Conservation (phyloP, 2,797 vertebrate species). For the Sebastes flavidus region DNA sequence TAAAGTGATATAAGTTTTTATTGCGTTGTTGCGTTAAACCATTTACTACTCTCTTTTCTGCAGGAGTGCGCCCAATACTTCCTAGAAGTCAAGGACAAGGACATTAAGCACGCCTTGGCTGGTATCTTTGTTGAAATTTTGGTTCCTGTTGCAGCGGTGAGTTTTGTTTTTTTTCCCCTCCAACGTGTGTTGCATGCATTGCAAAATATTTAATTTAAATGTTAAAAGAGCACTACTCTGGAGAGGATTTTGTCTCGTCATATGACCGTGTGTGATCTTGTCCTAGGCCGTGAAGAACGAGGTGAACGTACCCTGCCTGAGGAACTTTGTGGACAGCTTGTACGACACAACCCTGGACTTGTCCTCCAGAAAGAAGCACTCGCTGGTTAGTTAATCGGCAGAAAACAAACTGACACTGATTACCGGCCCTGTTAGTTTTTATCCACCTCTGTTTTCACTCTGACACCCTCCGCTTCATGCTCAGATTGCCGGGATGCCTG, state of each 20-base stretch:
- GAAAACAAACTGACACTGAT: constrained; percentile 15
- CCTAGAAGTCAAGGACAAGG: constrained; percentile 98
- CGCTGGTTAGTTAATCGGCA: constrained; percentile 86
- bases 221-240: not conserved
- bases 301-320: constrained; percentile 97
- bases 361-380: constrained; percentile 98
- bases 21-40: not conserved
- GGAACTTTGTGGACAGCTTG: constrained; percentile 98
- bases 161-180: constrained; percentile 74
- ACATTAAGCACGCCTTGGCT: constrained; percentile 96
- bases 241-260: not conserved
- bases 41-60: constrained; percentile 16
- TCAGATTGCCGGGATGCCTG: constrained; percentile 35
- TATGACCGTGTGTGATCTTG: constrained; percentile 18
- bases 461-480: constrained; percentile 12
- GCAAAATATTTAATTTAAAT: not conserved
- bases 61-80: constrained; percentile 99
- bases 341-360: constrained; percentile 97
- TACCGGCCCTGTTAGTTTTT: constrained; percentile 26
- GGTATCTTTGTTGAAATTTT: constrained; percentile 98
- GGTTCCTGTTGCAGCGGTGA: constrained; percentile 96
- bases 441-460: constrained; percentile 2
- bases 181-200: not conserved
- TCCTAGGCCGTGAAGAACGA: constrained; percentile 97
- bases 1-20: not conserved